Conservation (phyloP, 2,888 invertebrate genomes). For the Temnothorax ravouxi region DNA sequence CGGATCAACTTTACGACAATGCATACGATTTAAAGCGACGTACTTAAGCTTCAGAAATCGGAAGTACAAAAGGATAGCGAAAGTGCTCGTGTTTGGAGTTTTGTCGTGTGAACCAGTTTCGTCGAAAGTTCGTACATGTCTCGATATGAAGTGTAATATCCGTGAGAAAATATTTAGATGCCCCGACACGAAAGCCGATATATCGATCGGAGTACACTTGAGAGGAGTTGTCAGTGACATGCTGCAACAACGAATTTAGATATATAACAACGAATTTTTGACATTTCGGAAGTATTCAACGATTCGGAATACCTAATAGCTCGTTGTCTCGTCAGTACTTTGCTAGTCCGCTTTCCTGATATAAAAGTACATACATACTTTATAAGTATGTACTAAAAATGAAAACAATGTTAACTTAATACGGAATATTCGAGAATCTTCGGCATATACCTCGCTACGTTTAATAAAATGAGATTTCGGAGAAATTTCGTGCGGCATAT, state of each 20-base stretch:
- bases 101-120: slow-evolving; percentile 57
- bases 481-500: slow-evolving; percentile 18
- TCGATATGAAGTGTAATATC: slow-evolving; percentile 62
- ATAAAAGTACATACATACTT: slow-evolving; percentile 17
- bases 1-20: neutral
- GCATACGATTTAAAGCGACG: neutral
- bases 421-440: slow-evolving; percentile 18
- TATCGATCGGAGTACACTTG: slow-evolving; percentile 36
- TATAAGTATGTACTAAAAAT: slow-evolving; percentile 19
- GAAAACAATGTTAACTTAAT: slow-evolving; percentile 35
- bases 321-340: neutral
- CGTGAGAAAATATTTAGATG: slow-evolving; percentile 60
- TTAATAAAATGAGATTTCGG: slow-evolving; percentile 43
- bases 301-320: neutral
- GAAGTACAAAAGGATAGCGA: slow-evolving; percentile 45
- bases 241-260: slow-evolving; percentile 6
- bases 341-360: neutral
- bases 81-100: slow-evolving; percentile 52
- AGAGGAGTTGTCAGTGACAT: slow-evolving; percentile 18
- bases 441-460: neutral
- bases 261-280: slow-evolving; percentile 18
- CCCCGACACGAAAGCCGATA: slow-evolving; percentile 60
- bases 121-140: slow-evolving; percentile 53
- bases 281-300: slow-evolving; percentile 6
- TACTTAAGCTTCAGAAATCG: neutral